Percentiles rank a stretch among this genome's conserved stretches.
Evolutionary conservation across 2,888 invertebrate genomes (phyloP).

Genomic region (Nesidiocoris tenuis): DNA sequence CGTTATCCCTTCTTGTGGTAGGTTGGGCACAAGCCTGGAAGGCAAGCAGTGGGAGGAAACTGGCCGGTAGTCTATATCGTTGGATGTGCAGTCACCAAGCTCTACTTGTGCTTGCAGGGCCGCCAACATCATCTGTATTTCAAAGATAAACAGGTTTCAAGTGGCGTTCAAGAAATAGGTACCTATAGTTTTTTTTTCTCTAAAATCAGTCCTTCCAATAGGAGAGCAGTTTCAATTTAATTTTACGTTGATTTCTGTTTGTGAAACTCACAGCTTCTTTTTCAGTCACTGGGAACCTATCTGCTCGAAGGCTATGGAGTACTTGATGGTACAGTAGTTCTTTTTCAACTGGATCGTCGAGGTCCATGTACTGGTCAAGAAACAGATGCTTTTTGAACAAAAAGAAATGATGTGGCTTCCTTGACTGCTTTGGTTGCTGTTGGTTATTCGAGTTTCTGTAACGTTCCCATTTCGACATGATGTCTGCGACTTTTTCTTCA

Average conservation of each 20-base stretch:
- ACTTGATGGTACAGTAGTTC: conserved; percentile 92
- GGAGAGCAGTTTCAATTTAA: no score
- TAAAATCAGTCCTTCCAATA: no score
- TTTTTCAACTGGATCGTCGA: conserved; percentile 85
- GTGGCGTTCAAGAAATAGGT: no score
- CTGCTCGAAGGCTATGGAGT: conserved; percentile 83
- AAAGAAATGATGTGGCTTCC: conserved; percentile 62
- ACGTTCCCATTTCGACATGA: conserved; percentile 93
- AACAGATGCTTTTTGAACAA: conserved; percentile 78
- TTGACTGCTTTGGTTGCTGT: conserved; percentile 55
- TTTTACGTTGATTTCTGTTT: no score
- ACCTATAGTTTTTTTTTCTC: no score
- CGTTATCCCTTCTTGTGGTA: conserved; percentile 80
- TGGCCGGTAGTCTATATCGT: conserved; percentile 63
- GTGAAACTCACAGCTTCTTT: conserved; percentile 84
- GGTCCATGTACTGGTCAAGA: conserved; percentile 74
- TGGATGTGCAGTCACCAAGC: conserved; percentile 76
- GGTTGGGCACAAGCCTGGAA: conserved; percentile 72
- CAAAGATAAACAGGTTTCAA: no score
- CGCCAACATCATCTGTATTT: conserved; percentile 80
- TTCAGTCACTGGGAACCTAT: conserved; percentile 88
- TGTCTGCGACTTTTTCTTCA: conserved; percentile 89
- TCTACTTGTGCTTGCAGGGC: conserved; percentile 92
- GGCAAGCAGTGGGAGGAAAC: conserved; percentile 82
- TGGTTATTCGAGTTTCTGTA: conserved; percentile 59